These are phyloP conservation scores for Platycheirus albimanus DNA, from an alignment of 2,888 invertebrate genomes.

Conservation along the genomic window DNA sequence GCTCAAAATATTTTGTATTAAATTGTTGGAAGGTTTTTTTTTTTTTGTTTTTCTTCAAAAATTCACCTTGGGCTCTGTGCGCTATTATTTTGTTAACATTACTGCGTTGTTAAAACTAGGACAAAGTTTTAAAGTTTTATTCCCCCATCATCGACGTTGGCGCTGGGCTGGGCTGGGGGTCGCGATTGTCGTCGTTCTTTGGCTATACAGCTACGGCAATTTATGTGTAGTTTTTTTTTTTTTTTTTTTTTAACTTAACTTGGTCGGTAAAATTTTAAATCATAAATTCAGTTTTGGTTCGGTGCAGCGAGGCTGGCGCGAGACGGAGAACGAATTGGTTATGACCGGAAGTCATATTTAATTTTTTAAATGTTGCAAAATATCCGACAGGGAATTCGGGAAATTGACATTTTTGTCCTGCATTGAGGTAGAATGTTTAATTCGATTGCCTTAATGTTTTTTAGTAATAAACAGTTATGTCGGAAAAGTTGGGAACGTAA, in stretches of 20 bases:
- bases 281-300: no score
- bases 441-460: background rate
- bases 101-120: constrained; percentile 35
- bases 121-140: constrained; percentile 43
- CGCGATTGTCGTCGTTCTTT: background rate
- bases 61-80: constrained; percentile 9
- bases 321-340: background rate
- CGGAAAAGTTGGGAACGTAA: no score
- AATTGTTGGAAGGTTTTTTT: no score
- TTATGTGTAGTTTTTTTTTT: constrained; percentile 5
- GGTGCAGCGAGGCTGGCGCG: no score
- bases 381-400: background rate
- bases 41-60: background rate
- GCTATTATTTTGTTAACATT: constrained; percentile 33
- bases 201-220: background rate
- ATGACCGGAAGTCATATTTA: constrained; percentile 22
- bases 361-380: constrained; percentile 20
- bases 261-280: no score
- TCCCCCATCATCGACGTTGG: background rate
- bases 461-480: no score
- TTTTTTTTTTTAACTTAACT: background rate
- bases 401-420: background rate
- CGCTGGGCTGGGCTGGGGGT: background rate
- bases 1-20: background rate
- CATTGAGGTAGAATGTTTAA: background rate